Conservation (phyloP, 1,140 invertebrate species). For the Eriocheir sinensis region DNA sequence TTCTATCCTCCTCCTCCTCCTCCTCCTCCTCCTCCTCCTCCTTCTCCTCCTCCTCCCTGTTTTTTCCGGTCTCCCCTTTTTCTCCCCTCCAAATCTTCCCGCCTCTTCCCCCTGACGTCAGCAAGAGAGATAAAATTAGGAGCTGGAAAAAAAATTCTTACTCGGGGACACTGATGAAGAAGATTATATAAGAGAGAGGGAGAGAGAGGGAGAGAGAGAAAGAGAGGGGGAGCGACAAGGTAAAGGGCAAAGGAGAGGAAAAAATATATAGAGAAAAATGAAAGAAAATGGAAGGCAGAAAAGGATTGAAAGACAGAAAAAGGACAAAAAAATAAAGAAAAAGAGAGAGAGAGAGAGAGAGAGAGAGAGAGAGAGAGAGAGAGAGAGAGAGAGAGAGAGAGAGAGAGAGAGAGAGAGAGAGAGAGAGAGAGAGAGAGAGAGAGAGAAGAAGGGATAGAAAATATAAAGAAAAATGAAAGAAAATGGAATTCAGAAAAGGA, state of each 20-base stretch:
- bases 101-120: neutral
- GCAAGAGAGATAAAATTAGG: neutral
- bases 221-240: neutral
- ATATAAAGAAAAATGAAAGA: no score
- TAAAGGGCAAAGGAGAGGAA: neutral
- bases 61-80: neutral
- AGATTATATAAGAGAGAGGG: no score
- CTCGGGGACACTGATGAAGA: no score
- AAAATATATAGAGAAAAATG: no score
- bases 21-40: neutral
- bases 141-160: no score
- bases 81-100: neutral
- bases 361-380: constrained; percentile 24
- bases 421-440: no score
- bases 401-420: neutral
- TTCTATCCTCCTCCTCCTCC: neutral
- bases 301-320: neutral
- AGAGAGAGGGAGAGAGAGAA: constrained; percentile 14
- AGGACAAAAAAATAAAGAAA: neutral
- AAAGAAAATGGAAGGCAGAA: no score
- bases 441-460: no score
- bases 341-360: neutral
- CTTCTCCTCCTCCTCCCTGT: neutral
- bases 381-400: neutral
- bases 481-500: no score